Conservation (phyloP, 2,888 invertebrate genomes). For the Pterostichus madidus region DNA sequence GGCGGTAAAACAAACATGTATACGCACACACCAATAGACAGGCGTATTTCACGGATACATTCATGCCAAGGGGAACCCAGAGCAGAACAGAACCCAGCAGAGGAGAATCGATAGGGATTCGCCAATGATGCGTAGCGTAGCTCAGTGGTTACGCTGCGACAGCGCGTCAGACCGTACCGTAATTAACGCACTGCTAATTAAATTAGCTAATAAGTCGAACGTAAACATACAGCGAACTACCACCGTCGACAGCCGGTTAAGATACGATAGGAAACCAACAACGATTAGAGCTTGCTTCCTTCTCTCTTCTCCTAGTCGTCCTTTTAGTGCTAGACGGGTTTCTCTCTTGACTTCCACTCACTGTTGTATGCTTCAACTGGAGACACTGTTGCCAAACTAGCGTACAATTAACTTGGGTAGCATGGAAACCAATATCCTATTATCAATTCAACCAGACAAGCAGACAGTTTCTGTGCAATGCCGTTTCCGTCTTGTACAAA, state of each 20-base stretch:
- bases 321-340: background rate
- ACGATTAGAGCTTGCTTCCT: background rate
- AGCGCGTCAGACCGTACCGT: conserved; percentile 42
- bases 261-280: conserved; percentile 26
- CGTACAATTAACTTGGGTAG: no score
- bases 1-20: conserved; percentile 7
- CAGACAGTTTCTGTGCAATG: no score
- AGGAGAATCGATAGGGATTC: conserved; percentile 25
- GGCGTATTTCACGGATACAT: conserved; percentile 7
- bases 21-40: background rate
- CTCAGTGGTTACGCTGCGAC: conserved; percentile 9
- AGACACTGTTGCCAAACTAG: conserved; percentile 20
- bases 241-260: conserved; percentile 2
- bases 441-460: no score
- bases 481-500: no score
- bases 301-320: background rate
- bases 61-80: no score
- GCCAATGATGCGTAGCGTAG: conserved; percentile 47
- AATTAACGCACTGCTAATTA: conserved; percentile 58
- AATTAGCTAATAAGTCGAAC: conserved; percentile 62
- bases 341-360: background rate
- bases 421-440: no score
- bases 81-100: conserved; percentile 1
- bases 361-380: conserved; percentile 3
- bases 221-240: conserved; percentile 40